A percentile compares a stretch with the other conserved stretches of the same genome.
Evolutionary conservation across 1,140 invertebrate species (phyloP).

Genomic region (Lepeophtheirus salmonis): DNA sequence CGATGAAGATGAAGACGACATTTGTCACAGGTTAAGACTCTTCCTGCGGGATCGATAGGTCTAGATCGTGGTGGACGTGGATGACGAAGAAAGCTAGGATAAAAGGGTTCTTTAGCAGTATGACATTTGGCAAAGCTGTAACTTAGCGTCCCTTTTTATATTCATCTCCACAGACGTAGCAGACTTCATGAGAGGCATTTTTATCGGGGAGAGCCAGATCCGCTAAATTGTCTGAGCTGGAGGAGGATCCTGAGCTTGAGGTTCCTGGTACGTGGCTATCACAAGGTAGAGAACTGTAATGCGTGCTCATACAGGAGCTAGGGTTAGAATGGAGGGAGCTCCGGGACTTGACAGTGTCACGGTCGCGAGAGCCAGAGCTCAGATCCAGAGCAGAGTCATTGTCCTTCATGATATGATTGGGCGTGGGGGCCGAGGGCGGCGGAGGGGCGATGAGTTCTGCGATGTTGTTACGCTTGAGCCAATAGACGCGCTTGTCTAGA

Average conservation of each 20-base stretch:
- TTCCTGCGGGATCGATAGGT: constrained; percentile 52
- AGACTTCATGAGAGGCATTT: constrained; percentile 65
- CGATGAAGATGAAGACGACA: constrained; percentile 59
- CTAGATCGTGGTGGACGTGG: constrained; percentile 55
- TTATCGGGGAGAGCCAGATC: constrained; percentile 77
- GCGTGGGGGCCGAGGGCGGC: constrained; percentile 19
- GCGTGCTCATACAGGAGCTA: constrained; percentile 19
- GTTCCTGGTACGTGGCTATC: neutral
- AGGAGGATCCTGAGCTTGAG: constrained; percentile 27
- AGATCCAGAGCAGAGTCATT: constrained; percentile 36
- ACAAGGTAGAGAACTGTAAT: constrained; percentile 12
- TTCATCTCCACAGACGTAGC: constrained; percentile 60
- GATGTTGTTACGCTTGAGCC: constrained; percentile 70
- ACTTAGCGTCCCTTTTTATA: constrained; percentile 50
- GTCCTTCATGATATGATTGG: no score
- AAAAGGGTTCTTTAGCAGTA: constrained; percentile 44
- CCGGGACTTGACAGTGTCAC: constrained; percentile 18
- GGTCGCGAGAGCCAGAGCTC: constrained; percentile 21
- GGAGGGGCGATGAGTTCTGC: constrained; percentile 46
- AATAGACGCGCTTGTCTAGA: constrained; percentile 65
- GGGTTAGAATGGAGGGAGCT: constrained; percentile 17
- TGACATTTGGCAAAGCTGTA: constrained; percentile 33
- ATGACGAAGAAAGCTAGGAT: constrained; percentile 61
- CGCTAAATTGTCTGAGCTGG: constrained; percentile 39
- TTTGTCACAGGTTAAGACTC: constrained; percentile 51